Base-by-base conservation (phyloP, 92 coral and sea anemone genomes). In the Micromussa lordhowensis region DNA sequence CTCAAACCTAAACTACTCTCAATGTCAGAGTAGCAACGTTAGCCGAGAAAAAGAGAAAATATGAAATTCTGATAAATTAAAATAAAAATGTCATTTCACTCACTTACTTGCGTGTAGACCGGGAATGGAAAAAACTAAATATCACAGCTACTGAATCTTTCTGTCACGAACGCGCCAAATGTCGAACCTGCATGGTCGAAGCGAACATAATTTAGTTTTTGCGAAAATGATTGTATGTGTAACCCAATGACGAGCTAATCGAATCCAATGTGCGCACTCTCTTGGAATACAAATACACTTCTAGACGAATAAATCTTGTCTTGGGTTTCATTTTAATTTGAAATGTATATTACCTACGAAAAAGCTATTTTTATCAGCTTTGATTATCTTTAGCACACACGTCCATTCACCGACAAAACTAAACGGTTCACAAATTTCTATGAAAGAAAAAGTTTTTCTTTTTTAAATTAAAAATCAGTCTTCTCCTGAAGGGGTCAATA, bases 241-340 rank as follows among this genome's bases (percentile, higher is more conserved):
- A 57, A 79, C 10, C 40, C 48, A 79, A 22, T 79, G 71, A 32
- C 29, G 29, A 57, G 21, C 48, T 79, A 30, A 48, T 78, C 68
- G 30, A 24, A 16, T n/a, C 24, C 24, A n/a, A 61, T 44, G 63
- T 38, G 73, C 34, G 51, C 34, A 73, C 73, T 59, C 15, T 3
- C 54, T 63, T 22, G 1, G 12, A 68, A 14, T 26, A 80, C 51
- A 80, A 63, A 80, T 35, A 18, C 51, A 68, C 38, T 66, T 81
- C 85, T n/a, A 64, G 28, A 28, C 59, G 58, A 82, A 82, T 82
- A 18, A 44, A 40, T 58, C 44, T 40, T 82, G 70, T 64, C 68
- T 82, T 64, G 85, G 75, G 32, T 57, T 66, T 38, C 63, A 22
- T 26, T 29, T 44, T n/a, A 82, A 68, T 24, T 64, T 82, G 30